These are phyloP conservation scores for Phengaris alcon DNA, from an alignment of 2,888 invertebrate genomes.

Conservation along the genomic window DNA sequence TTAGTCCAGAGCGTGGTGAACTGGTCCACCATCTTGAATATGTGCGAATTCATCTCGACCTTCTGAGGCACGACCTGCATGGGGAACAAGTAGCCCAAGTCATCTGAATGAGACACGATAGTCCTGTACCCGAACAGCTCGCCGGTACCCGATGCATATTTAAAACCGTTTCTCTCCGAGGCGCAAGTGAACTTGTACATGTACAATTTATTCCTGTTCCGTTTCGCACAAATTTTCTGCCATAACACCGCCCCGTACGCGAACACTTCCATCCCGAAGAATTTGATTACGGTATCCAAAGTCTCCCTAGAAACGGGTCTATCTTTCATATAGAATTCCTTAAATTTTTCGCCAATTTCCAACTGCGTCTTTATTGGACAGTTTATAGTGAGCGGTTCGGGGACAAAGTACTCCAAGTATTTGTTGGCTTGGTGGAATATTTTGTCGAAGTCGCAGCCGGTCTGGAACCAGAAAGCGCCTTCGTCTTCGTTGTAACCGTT, in stretches of 20 bases:
- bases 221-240: slow-evolving; percentile 41
- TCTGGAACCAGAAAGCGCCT: slow-evolving; percentile 59
- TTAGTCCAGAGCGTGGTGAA: slow-evolving; percentile 60
- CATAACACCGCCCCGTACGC: slow-evolving; percentile 43
- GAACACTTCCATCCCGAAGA: slow-evolving; percentile 43
- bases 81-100: slow-evolving; percentile 42
- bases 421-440: slow-evolving; percentile 45
- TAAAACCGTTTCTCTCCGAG: slow-evolving; percentile 52
- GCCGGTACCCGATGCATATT: slow-evolving; percentile 34
- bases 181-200: slow-evolving; percentile 55
- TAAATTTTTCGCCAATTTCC: slow-evolving; percentile 48
- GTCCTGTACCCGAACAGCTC: slow-evolving; percentile 31
- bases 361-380: slow-evolving; percentile 39
- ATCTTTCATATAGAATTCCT: slow-evolving; percentile 30
- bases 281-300: slow-evolving; percentile 34
- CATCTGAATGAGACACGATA: slow-evolving; percentile 36
- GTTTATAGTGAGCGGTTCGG: slow-evolving; percentile 44
- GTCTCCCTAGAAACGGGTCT: slow-evolving; percentile 55
- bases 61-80: slow-evolving; percentile 41
- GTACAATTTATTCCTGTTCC: slow-evolving; percentile 45
- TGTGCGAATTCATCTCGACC: slow-evolving; percentile 40
- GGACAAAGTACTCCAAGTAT: slow-evolving; percentile 51
- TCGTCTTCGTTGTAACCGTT: slow-evolving; percentile 85
- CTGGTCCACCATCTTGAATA: slow-evolving; percentile 50
- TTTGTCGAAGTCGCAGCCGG: slow-evolving; percentile 34